phyloP scores from a whole-genome alignment of 2,888 invertebrate genomes.

The Oscheius sp. region DNA sequence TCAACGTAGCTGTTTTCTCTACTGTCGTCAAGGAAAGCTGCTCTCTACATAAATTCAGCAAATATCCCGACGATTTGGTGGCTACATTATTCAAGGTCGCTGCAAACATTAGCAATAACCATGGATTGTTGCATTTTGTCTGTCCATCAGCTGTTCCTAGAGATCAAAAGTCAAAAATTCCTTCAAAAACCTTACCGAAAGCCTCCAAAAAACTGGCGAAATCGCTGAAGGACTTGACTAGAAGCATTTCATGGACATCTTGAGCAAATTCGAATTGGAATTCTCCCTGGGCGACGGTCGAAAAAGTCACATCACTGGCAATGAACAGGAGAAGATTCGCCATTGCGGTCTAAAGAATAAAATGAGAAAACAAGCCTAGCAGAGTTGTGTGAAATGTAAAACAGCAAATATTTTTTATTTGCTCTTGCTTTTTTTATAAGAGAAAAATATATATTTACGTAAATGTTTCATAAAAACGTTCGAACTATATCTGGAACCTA shows the following conservation, averaged over 20 bases:
- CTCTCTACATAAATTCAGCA: constrained; percentile 67
- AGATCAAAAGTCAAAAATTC: background rate
- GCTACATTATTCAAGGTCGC: constrained; percentile 53
- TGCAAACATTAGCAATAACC: constrained; percentile 51
- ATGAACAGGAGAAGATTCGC: constrained; percentile 68
- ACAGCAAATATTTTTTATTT: no score
- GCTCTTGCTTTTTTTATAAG: no score
- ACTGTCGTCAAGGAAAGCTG: constrained; percentile 54
- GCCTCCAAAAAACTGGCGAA: constrained; percentile 39
- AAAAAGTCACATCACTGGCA: constrained; percentile 68
- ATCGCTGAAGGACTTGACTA: constrained; percentile 53
- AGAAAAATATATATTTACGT: no score
- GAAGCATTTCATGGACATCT: constrained; percentile 60
- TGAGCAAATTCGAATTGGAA: constrained; percentile 53
- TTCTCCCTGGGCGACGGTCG: constrained; percentile 47
- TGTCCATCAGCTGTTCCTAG: constrained; percentile 40
- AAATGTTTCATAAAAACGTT: no score
- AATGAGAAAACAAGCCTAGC: background rate
- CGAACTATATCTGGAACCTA: no score
- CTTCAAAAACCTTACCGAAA: constrained; percentile 33
- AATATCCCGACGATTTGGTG: constrained; percentile 60
- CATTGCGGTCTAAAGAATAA: constrained; percentile 64
- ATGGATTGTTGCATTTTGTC: constrained; percentile 37
- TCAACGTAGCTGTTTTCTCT: constrained; percentile 14
- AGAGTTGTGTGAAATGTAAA: background rate